Conservation (phyloP, 2,888 invertebrate species). For the Perithous albicinctus region DNA sequence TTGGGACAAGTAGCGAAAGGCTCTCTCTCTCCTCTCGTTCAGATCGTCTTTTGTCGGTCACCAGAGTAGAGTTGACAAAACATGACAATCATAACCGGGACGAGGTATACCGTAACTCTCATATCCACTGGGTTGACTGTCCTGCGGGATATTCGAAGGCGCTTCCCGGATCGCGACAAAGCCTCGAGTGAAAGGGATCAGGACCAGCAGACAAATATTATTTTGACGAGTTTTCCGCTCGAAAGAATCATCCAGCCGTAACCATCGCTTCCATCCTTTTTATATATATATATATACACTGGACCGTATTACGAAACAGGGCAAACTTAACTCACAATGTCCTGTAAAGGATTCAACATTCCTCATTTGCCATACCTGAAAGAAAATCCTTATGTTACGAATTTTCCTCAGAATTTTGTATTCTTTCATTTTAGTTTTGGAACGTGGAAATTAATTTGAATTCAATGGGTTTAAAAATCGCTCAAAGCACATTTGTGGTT, state of each 20-base stretch:
- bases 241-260: constrained; percentile 30
- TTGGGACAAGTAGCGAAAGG: constrained; percentile 31
- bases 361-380: neutral
- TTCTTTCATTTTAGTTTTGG: neutral
- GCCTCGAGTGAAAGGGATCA: constrained; percentile 69
- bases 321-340: neutral
- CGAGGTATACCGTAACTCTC: constrained; percentile 72
- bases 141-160: constrained; percentile 52
- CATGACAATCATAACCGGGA: constrained; percentile 81
- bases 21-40: neutral
- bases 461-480: no score
- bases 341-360: neutral
- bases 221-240: constrained; percentile 73
- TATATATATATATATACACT: no score
- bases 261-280: constrained; percentile 16
- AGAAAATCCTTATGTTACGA: neutral
- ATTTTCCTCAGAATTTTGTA: neutral
- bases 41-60: constrained; percentile 66
- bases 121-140: constrained; percentile 73
- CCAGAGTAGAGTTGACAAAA: constrained; percentile 83
- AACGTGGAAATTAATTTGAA: no score
- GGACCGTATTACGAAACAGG: constrained; percentile 12
- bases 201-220: constrained; percentile 76
- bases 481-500: no score
- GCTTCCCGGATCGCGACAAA: constrained; percentile 69